phyloP scores from a whole-genome alignment of 2,888 invertebrate species.

The Chaitophorus viminalis region DNA sequence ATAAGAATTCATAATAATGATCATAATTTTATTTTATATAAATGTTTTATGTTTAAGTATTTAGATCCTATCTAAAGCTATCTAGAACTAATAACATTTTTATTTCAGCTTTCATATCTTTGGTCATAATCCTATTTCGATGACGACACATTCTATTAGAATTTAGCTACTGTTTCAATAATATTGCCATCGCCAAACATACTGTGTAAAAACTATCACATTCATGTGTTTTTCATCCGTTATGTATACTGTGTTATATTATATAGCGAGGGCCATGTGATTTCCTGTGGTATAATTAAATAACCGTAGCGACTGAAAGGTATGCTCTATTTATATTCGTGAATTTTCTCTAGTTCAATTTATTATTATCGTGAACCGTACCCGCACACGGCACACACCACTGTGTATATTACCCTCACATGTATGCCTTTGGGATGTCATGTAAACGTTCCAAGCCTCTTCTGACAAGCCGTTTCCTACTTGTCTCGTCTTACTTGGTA shows the following conservation, averaged over 20 bases:
- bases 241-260: not conserved
- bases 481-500: constrained; percentile 55
- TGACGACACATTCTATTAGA: not conserved
- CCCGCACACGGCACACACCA: not conserved
- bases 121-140: not conserved
- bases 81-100: not conserved
- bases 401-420: constrained; percentile 14
- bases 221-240: constrained; percentile 38
- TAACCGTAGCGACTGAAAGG: constrained; percentile 45
- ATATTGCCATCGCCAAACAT: not conserved
- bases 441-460: constrained; percentile 53
- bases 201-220: not conserved
- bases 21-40: not conserved
- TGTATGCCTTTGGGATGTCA: constrained; percentile 39
- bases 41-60: not conserved
- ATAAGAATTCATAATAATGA: not conserved
- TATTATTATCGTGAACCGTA: constrained; percentile 45
- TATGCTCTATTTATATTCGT: constrained; percentile 58
- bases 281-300: constrained; percentile 58
- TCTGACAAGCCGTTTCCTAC: constrained; percentile 61
- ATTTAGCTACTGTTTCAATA: not conserved
- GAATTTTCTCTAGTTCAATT: constrained; percentile 57
- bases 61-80: too few species aligned
- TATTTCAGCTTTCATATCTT: not conserved
- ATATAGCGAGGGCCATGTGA: not conserved